A percentile compares a stretch with the other conserved stretches of the same genome.
Evolutionary conservation across 2,797 vertebrate genomes (phyloP).

Genomic region (Sciurus carolinensis): DNA sequence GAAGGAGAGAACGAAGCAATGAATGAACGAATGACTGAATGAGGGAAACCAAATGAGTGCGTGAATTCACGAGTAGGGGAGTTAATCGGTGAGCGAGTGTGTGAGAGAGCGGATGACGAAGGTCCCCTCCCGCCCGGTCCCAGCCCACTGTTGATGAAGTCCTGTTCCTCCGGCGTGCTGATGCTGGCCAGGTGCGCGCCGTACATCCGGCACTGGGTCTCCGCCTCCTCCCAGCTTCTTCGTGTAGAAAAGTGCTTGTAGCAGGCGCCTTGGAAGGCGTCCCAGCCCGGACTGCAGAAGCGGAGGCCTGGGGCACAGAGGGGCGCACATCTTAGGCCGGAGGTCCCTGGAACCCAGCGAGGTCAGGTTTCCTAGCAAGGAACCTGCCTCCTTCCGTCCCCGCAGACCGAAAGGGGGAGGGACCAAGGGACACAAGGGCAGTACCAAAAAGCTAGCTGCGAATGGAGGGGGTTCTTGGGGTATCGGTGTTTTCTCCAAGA

Average conservation of each 20-base stretch:
- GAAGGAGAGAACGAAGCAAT: neutral
- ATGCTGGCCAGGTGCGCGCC: conserved; percentile 95
- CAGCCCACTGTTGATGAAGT: conserved; percentile 94
- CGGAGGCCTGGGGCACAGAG: conserved; percentile 89
- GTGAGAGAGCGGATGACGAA: neutral
- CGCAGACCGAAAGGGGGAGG: neutral
- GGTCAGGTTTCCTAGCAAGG: too few species aligned
- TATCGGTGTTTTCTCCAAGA: neutral
- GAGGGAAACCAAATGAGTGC: neutral
- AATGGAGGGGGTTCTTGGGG: neutral
- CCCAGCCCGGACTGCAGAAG: conserved; percentile 93
- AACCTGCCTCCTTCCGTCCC: neutral
- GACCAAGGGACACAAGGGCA: neutral
- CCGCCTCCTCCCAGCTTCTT: conserved; percentile 96
- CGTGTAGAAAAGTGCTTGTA: conserved; percentile 94
- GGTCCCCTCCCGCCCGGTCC: neutral
- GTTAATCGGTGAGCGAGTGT: neutral
- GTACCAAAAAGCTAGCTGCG: neutral
- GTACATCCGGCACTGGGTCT: conserved; percentile 93
- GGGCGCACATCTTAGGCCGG: neutral
- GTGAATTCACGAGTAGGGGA: neutral
- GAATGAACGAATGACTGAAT: neutral
- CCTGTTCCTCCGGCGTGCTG: conserved; percentile 95
- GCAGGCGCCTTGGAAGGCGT: conserved; percentile 95
- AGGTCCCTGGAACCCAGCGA: neutral